Evolutionary conservation across 2,888 invertebrate genomes (phyloP).

Genomic region (Rambutsinella grinnellia): DNA sequence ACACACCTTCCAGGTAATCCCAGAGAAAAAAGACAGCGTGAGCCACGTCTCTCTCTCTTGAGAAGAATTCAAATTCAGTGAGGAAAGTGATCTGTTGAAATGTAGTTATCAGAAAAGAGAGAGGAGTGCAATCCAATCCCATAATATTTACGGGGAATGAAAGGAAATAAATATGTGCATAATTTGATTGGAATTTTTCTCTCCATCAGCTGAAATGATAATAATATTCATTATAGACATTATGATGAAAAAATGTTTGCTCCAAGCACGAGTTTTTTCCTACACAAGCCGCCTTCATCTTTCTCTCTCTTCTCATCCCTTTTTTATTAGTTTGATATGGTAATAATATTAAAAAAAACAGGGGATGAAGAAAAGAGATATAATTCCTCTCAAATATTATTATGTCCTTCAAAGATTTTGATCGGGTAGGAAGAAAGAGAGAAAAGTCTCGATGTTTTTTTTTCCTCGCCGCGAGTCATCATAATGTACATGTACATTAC

Average conservation of each 20-base stretch:
- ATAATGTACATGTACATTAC: conserved; percentile 10
- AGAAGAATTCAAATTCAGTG: not conserved
- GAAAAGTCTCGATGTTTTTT: not conserved
- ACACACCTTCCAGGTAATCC: no score
- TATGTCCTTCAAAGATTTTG: conserved; percentile 7
- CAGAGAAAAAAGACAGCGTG: conserved; percentile 44
- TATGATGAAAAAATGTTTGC: conserved; percentile 3
- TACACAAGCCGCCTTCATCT: not conserved
- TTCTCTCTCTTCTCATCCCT: conserved; percentile 8
- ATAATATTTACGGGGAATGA: not conserved
- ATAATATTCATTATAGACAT: not conserved
- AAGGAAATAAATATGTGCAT: conserved; percentile 35
- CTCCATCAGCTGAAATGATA: conserved; percentile 5
- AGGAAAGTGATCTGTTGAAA: conserved; percentile 9
- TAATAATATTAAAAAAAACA: not conserved
- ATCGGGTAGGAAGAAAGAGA: not conserved
- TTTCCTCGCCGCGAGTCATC: not conserved
- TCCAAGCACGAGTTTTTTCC: conserved; percentile 6
- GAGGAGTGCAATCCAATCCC: not conserved
- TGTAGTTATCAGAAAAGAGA: conserved; percentile 23
- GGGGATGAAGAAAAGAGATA: not conserved
- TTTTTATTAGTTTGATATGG: conserved; percentile 26
- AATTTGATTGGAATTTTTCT: conserved; percentile 52
- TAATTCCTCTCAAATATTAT: conserved; percentile 1
- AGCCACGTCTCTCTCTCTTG: conserved; percentile 24